A percentile compares a stretch with the other conserved stretches of the same genome.
Evolutionary conservation across 2,888 invertebrate species (phyloP).

Genomic region (Leptinotarsa haldemani): DNA sequence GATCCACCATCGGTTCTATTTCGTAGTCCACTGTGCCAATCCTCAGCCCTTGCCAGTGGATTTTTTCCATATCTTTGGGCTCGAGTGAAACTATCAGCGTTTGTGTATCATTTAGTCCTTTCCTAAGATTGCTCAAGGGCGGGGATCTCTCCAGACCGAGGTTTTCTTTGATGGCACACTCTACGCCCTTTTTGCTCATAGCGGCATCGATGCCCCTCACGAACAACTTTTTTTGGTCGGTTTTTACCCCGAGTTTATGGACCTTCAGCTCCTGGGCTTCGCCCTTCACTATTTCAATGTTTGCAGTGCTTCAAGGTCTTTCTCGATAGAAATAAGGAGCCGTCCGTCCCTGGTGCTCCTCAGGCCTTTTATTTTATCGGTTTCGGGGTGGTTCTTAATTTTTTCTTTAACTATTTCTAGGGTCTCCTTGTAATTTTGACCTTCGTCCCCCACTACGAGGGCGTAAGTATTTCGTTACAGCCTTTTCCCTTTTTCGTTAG

Average conservation of each 20-base stretch:
- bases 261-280: too few relatives aligned
- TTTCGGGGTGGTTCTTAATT: neutral
- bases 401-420: slow-evolving; percentile 12
- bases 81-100: neutral
- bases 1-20: neutral
- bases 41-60: neutral
- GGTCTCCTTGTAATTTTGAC: slow-evolving; percentile 9
- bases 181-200: slow-evolving; percentile 8
- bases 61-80: neutral
- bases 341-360: slow-evolving; percentile 15
- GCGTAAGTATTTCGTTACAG: slow-evolving; percentile 2
- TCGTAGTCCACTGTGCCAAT: slow-evolving; percentile 17
- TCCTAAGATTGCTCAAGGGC: neutral
- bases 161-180: neutral
- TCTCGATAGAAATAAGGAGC: slow-evolving; percentile 18
- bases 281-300: too few relatives aligned
- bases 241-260: too few relatives aligned
- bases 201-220: slow-evolving; percentile 15
- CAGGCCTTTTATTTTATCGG: slow-evolving; percentile 1
- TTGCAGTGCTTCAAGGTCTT: neutral
- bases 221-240: neutral
- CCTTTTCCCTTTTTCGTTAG: neutral
- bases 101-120: neutral
- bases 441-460: slow-evolving; percentile 1
- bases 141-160: neutral